Conservation (phyloP, 2,797 vertebrate genomes). For the Manis javanica region DNA sequence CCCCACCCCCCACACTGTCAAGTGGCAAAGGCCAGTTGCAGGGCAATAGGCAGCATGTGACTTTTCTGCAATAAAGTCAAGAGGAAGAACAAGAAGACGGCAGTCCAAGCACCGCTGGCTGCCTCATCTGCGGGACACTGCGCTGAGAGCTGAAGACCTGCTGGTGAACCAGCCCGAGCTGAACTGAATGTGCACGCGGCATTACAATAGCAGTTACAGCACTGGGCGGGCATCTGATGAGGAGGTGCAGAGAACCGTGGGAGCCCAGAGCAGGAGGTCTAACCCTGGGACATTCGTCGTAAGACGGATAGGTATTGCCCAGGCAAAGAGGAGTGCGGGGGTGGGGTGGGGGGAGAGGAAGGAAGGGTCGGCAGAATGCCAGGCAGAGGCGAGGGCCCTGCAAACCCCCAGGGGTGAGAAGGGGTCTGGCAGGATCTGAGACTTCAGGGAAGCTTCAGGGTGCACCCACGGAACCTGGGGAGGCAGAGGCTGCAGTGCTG, state of each 20-base stretch:
- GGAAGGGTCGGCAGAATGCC: neutral
- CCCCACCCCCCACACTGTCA: neutral
- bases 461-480: too few relatives aligned
- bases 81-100: neutral
- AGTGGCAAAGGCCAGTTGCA: neutral
- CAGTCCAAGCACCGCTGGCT: too few relatives aligned
- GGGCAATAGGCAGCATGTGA: neutral
- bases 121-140: neutral
- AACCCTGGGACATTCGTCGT: neutral
- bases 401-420: neutral
- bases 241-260: too few relatives aligned
- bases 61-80: neutral
- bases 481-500: neutral
- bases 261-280: too few relatives aligned
- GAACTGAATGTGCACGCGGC: neutral
- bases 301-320: accelerated
- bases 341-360: neutral
- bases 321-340: neutral
- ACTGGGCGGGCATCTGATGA: accelerated
- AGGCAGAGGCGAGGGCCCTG: neutral
- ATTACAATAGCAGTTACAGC: neutral
- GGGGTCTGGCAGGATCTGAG: neutral
- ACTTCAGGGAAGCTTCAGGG: neutral
- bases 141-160: neutral
- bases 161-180: neutral